A percentile compares a stretch with the other conserved stretches of the same genome.
Evolutionary conservation across 2,797 vertebrate genomes (phyloP).

Genomic region (Coregonus suidteri): DNA sequence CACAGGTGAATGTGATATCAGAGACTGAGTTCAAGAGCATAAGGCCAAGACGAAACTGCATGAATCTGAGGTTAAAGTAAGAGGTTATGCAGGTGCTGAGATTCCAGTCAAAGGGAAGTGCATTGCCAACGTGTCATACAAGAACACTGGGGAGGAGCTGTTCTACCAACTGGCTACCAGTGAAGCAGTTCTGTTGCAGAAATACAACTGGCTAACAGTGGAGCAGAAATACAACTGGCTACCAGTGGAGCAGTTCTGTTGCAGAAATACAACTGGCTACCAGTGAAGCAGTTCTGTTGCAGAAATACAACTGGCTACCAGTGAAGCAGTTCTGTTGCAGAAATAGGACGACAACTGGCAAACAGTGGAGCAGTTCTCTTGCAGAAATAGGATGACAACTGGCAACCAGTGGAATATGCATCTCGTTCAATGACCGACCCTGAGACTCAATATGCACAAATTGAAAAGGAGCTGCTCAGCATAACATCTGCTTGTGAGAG

Average conservation of each 20-base stretch:
- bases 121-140: constrained; percentile 11
- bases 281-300: too few species aligned
- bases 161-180: too few species aligned
- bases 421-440: neutral
- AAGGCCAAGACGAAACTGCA: constrained; percentile 17
- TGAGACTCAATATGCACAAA: neutral
- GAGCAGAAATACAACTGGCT: too few species aligned
- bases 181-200: too few species aligned
- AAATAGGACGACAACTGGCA: too few species aligned
- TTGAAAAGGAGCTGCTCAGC: neutral
- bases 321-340: too few species aligned
- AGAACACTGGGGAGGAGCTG: neutral
- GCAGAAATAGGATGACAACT: constrained; percentile 25
- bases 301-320: too few species aligned
- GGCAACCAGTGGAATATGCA: constrained; percentile 32
- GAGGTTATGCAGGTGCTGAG: neutral
- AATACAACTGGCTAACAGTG: too few species aligned
- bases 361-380: constrained; percentile 19
- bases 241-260: too few species aligned
- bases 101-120: constrained; percentile 16
- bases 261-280: too few species aligned
- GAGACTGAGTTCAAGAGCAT: constrained; percentile 2
- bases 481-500: constrained; percentile 35
- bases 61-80: constrained; percentile 9
- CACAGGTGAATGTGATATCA: constrained; percentile 30